phyloP scores from a whole-genome alignment of 2,888 invertebrate genomes.

The Harpagoxenus sublaevis region DNA sequence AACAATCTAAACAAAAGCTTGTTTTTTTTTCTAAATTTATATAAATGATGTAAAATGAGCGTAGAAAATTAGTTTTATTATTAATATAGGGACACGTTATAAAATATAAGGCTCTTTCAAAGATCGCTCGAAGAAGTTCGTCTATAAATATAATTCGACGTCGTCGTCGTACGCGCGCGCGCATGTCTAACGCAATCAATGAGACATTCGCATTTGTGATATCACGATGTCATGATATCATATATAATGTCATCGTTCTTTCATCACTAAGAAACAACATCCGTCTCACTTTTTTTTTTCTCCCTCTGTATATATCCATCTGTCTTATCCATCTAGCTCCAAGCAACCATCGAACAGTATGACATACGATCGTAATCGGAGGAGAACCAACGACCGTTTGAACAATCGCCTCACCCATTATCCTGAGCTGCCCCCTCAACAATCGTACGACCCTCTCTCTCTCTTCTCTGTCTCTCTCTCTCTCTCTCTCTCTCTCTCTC shows the following conservation, averaged over 20 bases:
- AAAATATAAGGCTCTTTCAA: not conserved
- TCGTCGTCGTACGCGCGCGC: too few relatives aligned
- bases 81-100: not conserved
- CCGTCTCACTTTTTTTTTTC: constrained; percentile 42
- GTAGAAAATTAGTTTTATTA: not conserved
- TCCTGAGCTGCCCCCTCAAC: not conserved
- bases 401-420: constrained; percentile 61
- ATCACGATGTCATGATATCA: constrained; percentile 9
- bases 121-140: not conserved
- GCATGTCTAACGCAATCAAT: not conserved
- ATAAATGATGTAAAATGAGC: not conserved
- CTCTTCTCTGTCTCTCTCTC: not conserved
- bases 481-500: constrained; percentile 24
- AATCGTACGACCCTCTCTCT: constrained; percentile 2
- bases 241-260: constrained; percentile 2
- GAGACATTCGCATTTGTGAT: not conserved
- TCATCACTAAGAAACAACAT: constrained; percentile 10
- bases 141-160: not conserved
- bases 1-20: not conserved
- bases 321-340: constrained; percentile 43
- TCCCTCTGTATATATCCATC: constrained; percentile 28
- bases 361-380: constrained; percentile 49
- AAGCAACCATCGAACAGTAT: constrained; percentile 31
- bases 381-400: constrained; percentile 48
- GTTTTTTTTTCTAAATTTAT: not conserved